Percentiles rank a stretch among this genome's conserved stretches.
phyloP scores from a whole-genome alignment of 2,113 vertebrate species.

The Coturnix japonica region DNA sequence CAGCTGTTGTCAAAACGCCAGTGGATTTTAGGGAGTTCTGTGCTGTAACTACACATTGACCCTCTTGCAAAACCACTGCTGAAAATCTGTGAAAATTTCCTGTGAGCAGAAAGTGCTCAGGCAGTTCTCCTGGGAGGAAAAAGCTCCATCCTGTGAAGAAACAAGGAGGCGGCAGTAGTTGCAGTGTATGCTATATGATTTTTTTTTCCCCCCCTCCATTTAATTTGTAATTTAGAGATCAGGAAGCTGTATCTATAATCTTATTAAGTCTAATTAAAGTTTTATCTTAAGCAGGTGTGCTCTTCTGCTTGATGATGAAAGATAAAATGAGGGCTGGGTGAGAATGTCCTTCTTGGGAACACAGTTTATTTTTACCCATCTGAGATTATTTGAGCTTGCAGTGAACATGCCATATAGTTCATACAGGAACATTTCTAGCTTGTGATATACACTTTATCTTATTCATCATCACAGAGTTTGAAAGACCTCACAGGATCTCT shows the following conservation, averaged over 20 bases:
- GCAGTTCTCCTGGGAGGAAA: not conserved
- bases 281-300: not conserved
- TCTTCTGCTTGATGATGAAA: not conserved
- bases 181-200: not conserved
- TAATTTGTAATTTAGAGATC: not conserved
- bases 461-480: not conserved
- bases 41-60: not conserved
- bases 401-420: not conserved
- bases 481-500: fast-evolving
- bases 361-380: not conserved
- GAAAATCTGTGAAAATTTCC: not conserved
- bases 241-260: not conserved
- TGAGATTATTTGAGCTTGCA: not conserved
- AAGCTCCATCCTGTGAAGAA: not conserved
- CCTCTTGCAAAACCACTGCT: not conserved
- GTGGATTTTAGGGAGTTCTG: not conserved
- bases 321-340: not conserved
- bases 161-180: not conserved
- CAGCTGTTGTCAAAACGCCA: not conserved
- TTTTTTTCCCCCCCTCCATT: constrained; percentile 1
- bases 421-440: not conserved
- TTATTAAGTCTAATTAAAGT: not conserved
- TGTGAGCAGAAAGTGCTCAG: not conserved
- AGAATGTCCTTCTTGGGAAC: not conserved
- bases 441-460: not conserved